phyloP scores from a whole-genome alignment of 2,797 vertebrate genomes.

The Philypnodon macrostomus region DNA sequence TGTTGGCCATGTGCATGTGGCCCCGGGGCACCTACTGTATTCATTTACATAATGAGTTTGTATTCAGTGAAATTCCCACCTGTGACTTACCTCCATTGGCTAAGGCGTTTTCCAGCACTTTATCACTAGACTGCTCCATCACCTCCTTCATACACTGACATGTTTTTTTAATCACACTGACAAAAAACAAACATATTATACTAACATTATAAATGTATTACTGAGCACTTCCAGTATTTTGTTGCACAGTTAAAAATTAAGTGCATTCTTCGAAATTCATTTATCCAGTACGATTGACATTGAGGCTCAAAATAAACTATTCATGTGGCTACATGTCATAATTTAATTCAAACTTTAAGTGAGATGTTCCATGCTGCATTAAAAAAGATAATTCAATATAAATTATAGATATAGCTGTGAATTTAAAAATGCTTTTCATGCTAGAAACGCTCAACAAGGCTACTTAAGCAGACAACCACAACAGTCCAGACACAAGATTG shows the following conservation, averaged over 20 bases:
- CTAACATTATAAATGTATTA: constrained; percentile 1
- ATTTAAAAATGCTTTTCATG: no score
- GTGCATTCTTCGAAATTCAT: not conserved
- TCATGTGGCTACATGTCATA: constrained; percentile 6
- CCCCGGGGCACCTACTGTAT: constrained; percentile 1
- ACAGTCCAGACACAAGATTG: constrained; percentile 25
- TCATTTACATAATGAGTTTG: constrained; percentile 52
- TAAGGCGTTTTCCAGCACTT: constrained; percentile 84
- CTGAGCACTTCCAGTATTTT: not conserved
- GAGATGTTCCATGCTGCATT: not conserved
- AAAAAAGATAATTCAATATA: no score
- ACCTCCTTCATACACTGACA: constrained; percentile 88
- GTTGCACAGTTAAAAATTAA: not conserved
- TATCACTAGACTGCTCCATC: constrained; percentile 86
- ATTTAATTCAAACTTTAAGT: constrained; percentile 2
- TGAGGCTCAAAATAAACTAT: not conserved
- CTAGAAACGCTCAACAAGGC: no score
- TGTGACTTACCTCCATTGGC: constrained; percentile 85
- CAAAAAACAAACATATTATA: constrained; percentile 7
- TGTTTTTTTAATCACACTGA: constrained; percentile 86
- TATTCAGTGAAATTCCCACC: constrained; percentile 31
- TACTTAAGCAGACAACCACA: not conserved
- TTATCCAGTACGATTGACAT: not conserved
- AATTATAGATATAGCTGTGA: no score
- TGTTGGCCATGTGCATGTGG: constrained; percentile 14